Base-by-base conservation (phyloP, 2,113 vertebrate genomes). In the Acanthochromis polyacanthus region DNA sequence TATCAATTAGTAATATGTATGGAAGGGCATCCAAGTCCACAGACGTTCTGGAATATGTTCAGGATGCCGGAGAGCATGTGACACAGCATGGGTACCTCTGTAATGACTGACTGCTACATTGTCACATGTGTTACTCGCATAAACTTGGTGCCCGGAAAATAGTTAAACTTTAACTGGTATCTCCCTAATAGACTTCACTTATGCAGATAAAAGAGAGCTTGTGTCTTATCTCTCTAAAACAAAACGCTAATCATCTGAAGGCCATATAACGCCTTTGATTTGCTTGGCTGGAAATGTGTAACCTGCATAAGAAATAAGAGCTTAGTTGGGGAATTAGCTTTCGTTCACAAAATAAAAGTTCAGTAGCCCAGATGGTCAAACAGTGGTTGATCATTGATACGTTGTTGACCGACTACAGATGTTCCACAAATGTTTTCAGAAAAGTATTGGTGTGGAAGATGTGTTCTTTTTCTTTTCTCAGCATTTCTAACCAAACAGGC, bases 311-410 rank as follows among this genome's bases (percentile, higher is more conserved):
- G n/a, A 30, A 52, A 19, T 20, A 22, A 3, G 10, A 52, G n/a
- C 10, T 52, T 52, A 1, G 10, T 20, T 17, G 46, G 46, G 46
- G 40, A 59, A 36, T 36, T 36, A 36, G 9, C 32, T 66, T 77
- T 68, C 50, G 50, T 52, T 15, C 67, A 59, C 28, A 56, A 73
- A 67, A 40, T 59, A 50, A 66, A 43, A 82, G 45, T 73, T 71
- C 67, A 81, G 61, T 15, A 4, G 51, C 48, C 40, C 43, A 12
- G 10, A 45, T 28, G 58, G 28, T 70, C 19, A 65, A 72, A 73
- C 36, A 65, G 6, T 65, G 36, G 83, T 89, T 75, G 78, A 88
- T 88, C 56, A 81, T 79, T 88, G 56, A 82, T 57, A 16, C 4
- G 14, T 19, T 75, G 74, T 79, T 84, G 62, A 81, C 71, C n/a